Evolutionary conservation across 2,888 invertebrate species (phyloP).

Genomic region (Dorcus hopei): DNA sequence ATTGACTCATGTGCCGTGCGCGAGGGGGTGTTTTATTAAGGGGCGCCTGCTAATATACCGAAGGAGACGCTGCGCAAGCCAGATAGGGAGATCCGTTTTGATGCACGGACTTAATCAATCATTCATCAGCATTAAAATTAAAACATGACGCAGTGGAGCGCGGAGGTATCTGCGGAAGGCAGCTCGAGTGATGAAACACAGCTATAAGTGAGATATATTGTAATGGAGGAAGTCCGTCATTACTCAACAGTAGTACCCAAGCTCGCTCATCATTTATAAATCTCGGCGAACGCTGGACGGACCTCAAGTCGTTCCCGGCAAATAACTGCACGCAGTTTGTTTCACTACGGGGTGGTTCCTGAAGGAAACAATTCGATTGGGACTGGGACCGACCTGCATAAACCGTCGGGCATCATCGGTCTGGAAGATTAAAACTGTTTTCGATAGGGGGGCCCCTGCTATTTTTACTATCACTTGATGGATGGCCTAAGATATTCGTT

Average conservation of each 20-base stretch:
- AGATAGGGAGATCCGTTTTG: slow-evolving; percentile 27
- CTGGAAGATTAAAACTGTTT: background rate
- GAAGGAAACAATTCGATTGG: background rate
- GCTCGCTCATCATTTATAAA: slow-evolving; percentile 32
- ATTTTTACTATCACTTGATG: background rate
- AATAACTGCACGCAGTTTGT: slow-evolving; percentile 8
- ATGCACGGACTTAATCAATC: slow-evolving; percentile 36
- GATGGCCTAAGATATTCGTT: background rate
- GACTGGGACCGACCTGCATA: background rate
- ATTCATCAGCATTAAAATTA: slow-evolving; percentile 42
- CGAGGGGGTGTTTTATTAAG: slow-evolving; percentile 1
- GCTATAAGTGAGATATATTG: slow-evolving; percentile 47
- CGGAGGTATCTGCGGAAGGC: slow-evolving; percentile 36
- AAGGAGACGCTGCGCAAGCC: slow-evolving; percentile 19
- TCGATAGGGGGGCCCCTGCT: background rate
- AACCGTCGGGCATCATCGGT: background rate
- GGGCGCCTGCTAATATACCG: slow-evolving; percentile 6
- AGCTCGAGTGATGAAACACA: slow-evolving; percentile 43
- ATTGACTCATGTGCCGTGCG: slow-evolving; percentile 44
- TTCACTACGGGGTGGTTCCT: slow-evolving; percentile 1
- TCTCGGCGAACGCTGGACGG: slow-evolving; percentile 9
- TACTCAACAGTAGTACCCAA: slow-evolving; percentile 37
- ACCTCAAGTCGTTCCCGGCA: too few species aligned
- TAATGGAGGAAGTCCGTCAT: slow-evolving; percentile 46
- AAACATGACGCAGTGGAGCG: slow-evolving; percentile 29